Evolutionary conservation across 2,888 invertebrate genomes (phyloP), one percentile per base, ranked within the genome.

Genomic region (Margaritifera margaritifera): DNA sequence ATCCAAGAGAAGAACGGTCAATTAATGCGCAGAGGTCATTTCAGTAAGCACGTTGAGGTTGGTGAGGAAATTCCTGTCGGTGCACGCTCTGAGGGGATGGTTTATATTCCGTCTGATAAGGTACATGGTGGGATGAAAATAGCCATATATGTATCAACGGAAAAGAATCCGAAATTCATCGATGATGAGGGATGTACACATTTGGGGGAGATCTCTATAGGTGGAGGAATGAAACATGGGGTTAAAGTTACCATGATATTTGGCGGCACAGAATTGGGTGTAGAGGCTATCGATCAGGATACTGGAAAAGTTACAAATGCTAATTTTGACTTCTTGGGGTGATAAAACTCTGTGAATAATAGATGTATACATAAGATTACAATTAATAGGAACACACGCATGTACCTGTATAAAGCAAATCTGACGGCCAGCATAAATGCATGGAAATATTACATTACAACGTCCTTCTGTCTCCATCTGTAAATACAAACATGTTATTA

Each of bases 211-310:
- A 62, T 72, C 0, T 6, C 8, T 42, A 71, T 75, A 8, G 60
- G 66, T 54, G 72, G 75, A 20, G 77, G 77, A 15, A 59, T 57
- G 18, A 54, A 66, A n/a, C 57, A 68, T 5, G n/a, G 56, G 6
- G 72, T 74, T 0, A 27, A 42, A 8, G 71, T 77, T 18, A 54
- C 51, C 22, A 60, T 77, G 42, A 62, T 68, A 11, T 78, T 78
- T 62, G 75, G 78, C 19, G 68, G 67, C n/a, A 78, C 78, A 1
- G 78, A 78, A 56, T 55, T 78, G 1, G 64, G 72, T 22, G 72
- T 73, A 0, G 55, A 55, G 19, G 78, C 75, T 6, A 64, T 67
- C 5, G 55, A 68, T 52, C 58, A 63, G 56, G 24, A 55, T 19
- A 68, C 71, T 2, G 70, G 71, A 11, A 64, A 62, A 24, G 22